phyloP scores from a whole-genome alignment of 2,888 invertebrate species.

The Spodoptera exigua region DNA sequence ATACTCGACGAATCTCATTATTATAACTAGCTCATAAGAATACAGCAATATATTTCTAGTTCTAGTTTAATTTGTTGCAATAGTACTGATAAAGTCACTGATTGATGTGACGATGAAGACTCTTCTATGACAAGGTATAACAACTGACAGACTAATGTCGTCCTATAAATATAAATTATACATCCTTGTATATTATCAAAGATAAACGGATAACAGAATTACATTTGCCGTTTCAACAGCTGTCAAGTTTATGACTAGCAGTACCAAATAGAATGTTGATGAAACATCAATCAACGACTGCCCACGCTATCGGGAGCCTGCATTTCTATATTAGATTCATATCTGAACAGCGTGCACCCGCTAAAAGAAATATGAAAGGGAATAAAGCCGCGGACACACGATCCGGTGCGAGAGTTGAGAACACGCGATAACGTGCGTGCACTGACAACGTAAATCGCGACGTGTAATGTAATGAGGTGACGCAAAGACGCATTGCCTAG shows the following conservation, averaged over 20 bases:
- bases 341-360: constrained; percentile 48
- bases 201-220: constrained; percentile 38
- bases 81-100: background rate
- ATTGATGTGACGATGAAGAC: background rate
- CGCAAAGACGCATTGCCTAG: constrained; percentile 61
- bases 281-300: constrained; percentile 53
- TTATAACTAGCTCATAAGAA: background rate
- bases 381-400: constrained; percentile 36
- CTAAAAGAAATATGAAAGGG: constrained; percentile 55
- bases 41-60: background rate
- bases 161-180: constrained; percentile 29
- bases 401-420: constrained; percentile 51
- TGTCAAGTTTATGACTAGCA: constrained; percentile 41
- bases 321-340: constrained; percentile 53
- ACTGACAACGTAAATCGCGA: constrained; percentile 71
- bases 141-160: constrained; percentile 1
- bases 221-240: constrained; percentile 29
- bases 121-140: background rate
- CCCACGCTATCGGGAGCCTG: constrained; percentile 53
- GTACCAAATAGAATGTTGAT: constrained; percentile 45
- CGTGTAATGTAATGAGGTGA: constrained; percentile 78
- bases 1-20: background rate
- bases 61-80: constrained; percentile 6
- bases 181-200: constrained; percentile 18
- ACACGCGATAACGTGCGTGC: constrained; percentile 70